These are phyloP conservation scores for Lytechinus variegatus DNA, from an alignment of 35 echinoderm and acorn worm species.

Conservation along the genomic window DNA sequence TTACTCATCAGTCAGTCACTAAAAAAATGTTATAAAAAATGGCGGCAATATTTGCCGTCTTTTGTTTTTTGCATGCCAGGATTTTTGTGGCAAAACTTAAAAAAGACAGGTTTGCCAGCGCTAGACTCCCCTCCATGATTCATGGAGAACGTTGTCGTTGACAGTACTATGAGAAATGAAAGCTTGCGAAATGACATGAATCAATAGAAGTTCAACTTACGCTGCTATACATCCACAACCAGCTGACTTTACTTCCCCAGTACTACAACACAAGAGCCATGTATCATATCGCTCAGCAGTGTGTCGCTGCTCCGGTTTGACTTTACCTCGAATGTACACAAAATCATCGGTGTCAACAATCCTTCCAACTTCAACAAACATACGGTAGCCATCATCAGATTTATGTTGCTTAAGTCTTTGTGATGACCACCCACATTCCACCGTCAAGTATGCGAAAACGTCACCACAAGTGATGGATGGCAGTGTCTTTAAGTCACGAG, in stretches of 20 bases:
- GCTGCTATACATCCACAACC: slow-evolving; percentile 59
- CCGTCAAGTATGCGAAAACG: slow-evolving; percentile 52
- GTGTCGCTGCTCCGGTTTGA: slow-evolving; percentile 49
- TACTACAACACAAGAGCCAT: slow-evolving; percentile 16
- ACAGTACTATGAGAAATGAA: background rate
- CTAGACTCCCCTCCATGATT: background rate
- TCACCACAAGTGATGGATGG: slow-evolving; percentile 44
- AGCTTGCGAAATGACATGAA: slow-evolving; percentile 14
- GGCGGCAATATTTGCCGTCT: background rate
- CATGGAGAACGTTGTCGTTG: no score
- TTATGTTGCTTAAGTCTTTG: slow-evolving; percentile 57
- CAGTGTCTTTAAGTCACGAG: slow-evolving; percentile 25
- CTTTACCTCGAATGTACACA: slow-evolving; percentile 28
- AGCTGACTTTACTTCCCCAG: slow-evolving; percentile 51
- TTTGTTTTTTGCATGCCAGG: background rate
- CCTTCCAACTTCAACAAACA: slow-evolving; percentile 45
- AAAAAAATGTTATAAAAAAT: background rate
- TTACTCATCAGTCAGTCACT: background rate
- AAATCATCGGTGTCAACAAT: slow-evolving; percentile 27
- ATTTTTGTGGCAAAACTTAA: background rate
- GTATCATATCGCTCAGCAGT: slow-evolving; percentile 51
- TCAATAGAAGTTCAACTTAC: slow-evolving; percentile 50
- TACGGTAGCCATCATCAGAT: slow-evolving; percentile 48
- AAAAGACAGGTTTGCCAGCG: background rate
- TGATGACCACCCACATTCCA: slow-evolving; percentile 51